Conservation (phyloP, 1,140 invertebrate species). For the Muscidifurax raptorellus region DNA sequence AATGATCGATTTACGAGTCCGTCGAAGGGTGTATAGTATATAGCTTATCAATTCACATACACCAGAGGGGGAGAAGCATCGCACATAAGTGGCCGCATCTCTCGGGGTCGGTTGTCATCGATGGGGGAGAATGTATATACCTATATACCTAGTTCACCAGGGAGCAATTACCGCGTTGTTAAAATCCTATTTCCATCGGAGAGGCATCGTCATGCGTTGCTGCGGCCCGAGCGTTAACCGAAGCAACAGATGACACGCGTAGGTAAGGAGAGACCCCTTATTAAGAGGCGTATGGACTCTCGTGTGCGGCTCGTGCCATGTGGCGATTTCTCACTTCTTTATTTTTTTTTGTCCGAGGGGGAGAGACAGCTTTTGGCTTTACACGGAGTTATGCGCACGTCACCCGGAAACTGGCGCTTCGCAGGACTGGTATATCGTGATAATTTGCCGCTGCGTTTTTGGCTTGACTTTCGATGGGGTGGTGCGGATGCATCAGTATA, state of each 20-base stretch:
- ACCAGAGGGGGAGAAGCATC: not conserved
- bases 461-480: not conserved
- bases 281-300: constrained; percentile 33
- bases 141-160: not conserved
- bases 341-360: not conserved
- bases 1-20: constrained; percentile 35
- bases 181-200: constrained; percentile 42
- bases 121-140: not conserved
- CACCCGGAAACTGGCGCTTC: not conserved
- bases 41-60: not conserved
- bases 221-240: constrained; percentile 36
- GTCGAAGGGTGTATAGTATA: not conserved
- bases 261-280: constrained; percentile 42
- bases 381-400: not conserved
- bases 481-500: not conserved
- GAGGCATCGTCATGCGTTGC: constrained; percentile 37
- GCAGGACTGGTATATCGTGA: not conserved
- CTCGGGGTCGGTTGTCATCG: not conserved
- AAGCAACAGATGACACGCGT: constrained; percentile 54
- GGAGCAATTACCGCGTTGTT: constrained; percentile 48
- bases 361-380: not conserved
- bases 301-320: constrained; percentile 48
- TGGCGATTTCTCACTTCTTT: constrained; percentile 50
- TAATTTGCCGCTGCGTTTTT: not conserved
- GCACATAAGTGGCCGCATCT: not conserved